A percentile compares a stretch with the other conserved stretches of the same genome.
Evolutionary conservation across 1,140 invertebrate species (phyloP).

Genomic region (Pogonus chalceus): DNA sequence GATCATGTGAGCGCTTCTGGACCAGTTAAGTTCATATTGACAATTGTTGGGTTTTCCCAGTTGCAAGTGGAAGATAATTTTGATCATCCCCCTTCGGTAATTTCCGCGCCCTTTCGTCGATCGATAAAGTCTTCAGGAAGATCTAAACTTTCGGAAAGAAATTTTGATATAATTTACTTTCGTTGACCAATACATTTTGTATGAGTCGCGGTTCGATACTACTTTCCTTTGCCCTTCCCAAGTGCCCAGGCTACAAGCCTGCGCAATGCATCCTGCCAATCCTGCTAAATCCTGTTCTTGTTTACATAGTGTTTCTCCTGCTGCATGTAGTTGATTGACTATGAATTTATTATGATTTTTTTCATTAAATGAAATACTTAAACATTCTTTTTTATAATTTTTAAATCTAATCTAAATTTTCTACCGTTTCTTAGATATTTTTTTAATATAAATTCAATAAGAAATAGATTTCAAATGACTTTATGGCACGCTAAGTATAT

Average conservation of each 20-base stretch:
- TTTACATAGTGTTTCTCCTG: neutral
- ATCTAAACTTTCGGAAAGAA: conserved; percentile 18
- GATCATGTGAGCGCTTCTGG: conserved; percentile 10
- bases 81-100: neutral
- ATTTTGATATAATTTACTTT: conserved; percentile 9
- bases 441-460: no score
- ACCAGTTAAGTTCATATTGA: conserved; percentile 14
- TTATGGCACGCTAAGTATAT: no score
- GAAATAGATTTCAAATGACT: no score
- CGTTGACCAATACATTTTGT: neutral
- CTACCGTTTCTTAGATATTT: no score
- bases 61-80: neutral
- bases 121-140: conserved; percentile 17
- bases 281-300: neutral
- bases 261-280: neutral
- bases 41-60: conserved; percentile 7
- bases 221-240: conserved; percentile 7
- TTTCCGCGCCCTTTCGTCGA: conserved; percentile 11
- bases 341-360: neutral
- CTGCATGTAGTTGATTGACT: neutral
- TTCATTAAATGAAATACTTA: no score
- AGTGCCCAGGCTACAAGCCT: neutral
- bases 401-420: no score
- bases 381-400: no score
- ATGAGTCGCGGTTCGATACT: conserved; percentile 7